Conservation (phyloP, 2,888 invertebrate genomes). For the Hermodice carunculata region DNA sequence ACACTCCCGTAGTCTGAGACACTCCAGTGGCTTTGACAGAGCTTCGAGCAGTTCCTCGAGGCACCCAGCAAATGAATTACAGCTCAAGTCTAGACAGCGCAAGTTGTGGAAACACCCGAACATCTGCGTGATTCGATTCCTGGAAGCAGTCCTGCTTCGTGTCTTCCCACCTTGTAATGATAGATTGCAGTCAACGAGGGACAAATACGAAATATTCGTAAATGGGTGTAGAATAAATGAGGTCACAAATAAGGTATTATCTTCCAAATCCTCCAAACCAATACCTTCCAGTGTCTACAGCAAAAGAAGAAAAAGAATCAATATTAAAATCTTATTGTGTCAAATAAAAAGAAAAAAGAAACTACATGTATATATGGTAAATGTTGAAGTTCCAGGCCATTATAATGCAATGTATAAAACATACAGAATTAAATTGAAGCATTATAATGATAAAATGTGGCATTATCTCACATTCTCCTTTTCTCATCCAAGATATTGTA, state of each 20-base stretch:
- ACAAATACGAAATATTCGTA: conserved; percentile 44
- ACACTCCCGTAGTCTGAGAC: conserved; percentile 51
- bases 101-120: conserved; percentile 39
- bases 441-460: too few species aligned
- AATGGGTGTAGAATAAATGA: conserved; percentile 47
- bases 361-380: too few species aligned
- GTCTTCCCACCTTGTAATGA: conserved; percentile 56
- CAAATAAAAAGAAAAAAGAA: too few species aligned
- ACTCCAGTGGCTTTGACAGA: conserved; percentile 47
- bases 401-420: too few species aligned
- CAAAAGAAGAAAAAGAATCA: neutral
- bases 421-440: too few species aligned
- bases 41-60: conserved; percentile 51
- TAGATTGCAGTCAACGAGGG: conserved; percentile 56
- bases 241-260: conserved; percentile 50
- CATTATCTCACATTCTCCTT: too few species aligned
- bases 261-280: conserved; percentile 55
- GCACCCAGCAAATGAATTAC: conserved; percentile 55
- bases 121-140: conserved; percentile 39
- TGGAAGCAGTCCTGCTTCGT: conserved; percentile 46
- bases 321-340: too few species aligned
- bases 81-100: conserved; percentile 50
- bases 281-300: conserved; percentile 53
- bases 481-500: too few species aligned
- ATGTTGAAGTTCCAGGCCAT: too few species aligned